phyloP scores from a whole-genome alignment of 2,113 vertebrate species.

The Callaeas wilsoni region DNA sequence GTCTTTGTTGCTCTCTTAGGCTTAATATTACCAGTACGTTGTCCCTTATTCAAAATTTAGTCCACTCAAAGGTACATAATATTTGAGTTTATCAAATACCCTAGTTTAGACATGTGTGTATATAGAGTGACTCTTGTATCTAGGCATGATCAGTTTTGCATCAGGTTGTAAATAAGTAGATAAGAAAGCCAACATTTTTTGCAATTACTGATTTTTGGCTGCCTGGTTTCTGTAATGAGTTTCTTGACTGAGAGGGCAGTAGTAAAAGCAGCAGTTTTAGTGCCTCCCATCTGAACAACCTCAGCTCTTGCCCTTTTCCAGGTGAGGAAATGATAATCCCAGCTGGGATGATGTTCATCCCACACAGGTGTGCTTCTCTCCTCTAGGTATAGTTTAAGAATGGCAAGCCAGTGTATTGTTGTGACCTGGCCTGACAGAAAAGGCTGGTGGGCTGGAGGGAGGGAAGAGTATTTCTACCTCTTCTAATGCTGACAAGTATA shows the following conservation, averaged over 20 bases:
- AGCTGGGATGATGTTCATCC: background rate
- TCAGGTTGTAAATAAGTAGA: background rate
- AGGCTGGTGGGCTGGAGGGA: background rate
- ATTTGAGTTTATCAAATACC: background rate
- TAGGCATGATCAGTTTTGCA: background rate
- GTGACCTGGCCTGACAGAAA: background rate
- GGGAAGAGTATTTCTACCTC: background rate
- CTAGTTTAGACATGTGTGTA: background rate
- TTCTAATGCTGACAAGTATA: background rate
- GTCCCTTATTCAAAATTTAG: background rate
- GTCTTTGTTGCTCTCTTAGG: background rate
- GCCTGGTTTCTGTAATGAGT: background rate
- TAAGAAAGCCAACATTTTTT: background rate
- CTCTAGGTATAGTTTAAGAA: background rate
- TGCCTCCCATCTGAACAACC: background rate
- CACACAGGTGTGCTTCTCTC: background rate
- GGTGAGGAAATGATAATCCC: background rate
- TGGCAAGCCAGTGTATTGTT: background rate
- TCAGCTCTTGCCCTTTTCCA: background rate
- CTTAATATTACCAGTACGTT: background rate
- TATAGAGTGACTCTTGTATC: background rate
- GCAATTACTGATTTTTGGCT: background rate
- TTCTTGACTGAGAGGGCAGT: background rate
- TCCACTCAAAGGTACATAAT: background rate
- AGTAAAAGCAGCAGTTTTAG: background rate